Conservation (phyloP, 2,888 invertebrate species). For the Hipparchia sbordonii region DNA sequence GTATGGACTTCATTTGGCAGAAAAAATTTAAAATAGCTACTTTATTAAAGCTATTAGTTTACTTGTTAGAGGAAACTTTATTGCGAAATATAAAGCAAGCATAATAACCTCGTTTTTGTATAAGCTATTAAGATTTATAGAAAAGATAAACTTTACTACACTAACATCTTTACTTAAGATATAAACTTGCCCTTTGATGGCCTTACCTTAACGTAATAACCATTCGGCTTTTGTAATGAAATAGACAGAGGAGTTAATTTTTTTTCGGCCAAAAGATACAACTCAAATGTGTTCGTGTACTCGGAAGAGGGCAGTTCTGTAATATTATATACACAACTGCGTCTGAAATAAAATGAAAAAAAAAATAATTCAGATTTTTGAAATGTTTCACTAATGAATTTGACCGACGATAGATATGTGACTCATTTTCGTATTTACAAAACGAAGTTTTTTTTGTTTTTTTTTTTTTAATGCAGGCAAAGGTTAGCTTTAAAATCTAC, state of each 20-base stretch:
- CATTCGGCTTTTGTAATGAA: conserved; percentile 54
- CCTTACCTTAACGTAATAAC: conserved; percentile 58
- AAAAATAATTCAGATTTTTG: no score
- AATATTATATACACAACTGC: conserved; percentile 60
- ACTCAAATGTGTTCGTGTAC: conserved; percentile 52
- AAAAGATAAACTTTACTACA: conserved; percentile 16
- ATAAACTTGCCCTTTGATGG: conserved; percentile 2
- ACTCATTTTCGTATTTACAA: no score
- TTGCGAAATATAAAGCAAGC: neutral
- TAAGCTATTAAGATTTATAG: neutral
- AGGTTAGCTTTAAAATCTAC: no score
- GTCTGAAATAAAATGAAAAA: conserved; percentile 47
- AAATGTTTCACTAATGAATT: no score
- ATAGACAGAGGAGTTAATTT: conserved; percentile 57
- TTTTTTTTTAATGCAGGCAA: no score
- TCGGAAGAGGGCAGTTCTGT: conserved; percentile 49
- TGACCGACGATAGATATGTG: no score
- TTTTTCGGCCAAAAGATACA: conserved; percentile 53
- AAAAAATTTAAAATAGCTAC: no score
- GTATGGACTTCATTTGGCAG: no score
- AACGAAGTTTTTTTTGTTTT: no score
- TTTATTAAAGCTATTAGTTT: neutral
- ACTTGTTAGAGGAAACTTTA: neutral
- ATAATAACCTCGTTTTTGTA: conserved; percentile 9
- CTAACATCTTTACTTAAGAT: neutral